phyloP scores from a whole-genome alignment of 2,113 vertebrate species.

The Salvelinus alpinus region DNA sequence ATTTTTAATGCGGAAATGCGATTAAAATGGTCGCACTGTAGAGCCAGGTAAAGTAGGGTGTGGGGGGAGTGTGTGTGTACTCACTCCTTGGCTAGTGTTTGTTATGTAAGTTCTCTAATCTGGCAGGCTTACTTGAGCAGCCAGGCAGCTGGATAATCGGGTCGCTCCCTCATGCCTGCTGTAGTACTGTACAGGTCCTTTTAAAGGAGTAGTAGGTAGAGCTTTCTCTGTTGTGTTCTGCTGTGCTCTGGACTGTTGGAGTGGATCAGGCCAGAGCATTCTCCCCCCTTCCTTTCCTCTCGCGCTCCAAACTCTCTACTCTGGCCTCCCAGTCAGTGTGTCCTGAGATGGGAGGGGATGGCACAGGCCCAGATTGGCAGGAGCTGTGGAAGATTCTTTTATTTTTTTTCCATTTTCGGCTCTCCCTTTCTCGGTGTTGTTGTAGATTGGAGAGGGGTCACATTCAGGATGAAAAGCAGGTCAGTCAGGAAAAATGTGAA shows the following conservation, averaged over 20 bases:
- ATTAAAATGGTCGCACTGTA: too few relatives aligned
- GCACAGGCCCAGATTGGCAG: constrained; percentile 63
- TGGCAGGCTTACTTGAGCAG: constrained; percentile 57
- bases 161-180: constrained; percentile 36
- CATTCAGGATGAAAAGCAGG: constrained; percentile 80
- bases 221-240: background rate
- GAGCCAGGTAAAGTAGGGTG: too few relatives aligned
- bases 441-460: constrained; percentile 75
- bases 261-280: background rate
- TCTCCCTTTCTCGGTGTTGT: constrained; percentile 57
- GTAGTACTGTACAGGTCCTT: constrained; percentile 48
- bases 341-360: constrained; percentile 5
- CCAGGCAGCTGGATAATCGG: constrained; percentile 62
- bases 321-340: background rate
- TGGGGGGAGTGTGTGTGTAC: too few relatives aligned
- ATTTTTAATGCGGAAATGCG: too few relatives aligned
- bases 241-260: constrained; percentile 53
- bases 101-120: constrained; percentile 68
- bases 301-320: background rate
- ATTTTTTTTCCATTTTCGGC: constrained; percentile 21
- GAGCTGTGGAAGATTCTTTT: constrained; percentile 67
- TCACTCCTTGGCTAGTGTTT: constrained; percentile 53
- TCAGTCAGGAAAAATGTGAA: constrained; percentile 78
- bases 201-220: constrained; percentile 68
- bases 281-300: background rate